Conservation (phyloP, 1,140 invertebrate species). For the Zaprionus davidi region DNA sequence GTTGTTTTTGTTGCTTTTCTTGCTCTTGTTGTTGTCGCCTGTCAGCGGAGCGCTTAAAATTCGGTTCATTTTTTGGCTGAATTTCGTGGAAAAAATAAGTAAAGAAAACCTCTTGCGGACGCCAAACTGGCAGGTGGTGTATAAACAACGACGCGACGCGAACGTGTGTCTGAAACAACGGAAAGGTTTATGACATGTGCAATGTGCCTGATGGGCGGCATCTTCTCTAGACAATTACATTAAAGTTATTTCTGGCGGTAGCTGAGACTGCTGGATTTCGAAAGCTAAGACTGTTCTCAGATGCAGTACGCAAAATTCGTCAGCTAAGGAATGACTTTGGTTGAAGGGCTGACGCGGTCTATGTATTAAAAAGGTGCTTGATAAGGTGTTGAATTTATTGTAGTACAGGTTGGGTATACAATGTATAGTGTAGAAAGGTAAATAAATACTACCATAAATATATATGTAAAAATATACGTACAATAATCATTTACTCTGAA, state of each 20-base stretch:
- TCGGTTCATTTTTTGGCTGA: constrained; percentile 16
- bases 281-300: background rate
- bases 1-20: constrained; percentile 11
- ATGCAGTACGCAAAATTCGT: background rate
- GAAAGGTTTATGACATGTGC: constrained; percentile 27
- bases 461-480: no score
- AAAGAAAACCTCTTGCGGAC: constrained; percentile 38
- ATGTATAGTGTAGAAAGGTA: no score
- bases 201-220: constrained; percentile 24
- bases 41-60: constrained; percentile 51
- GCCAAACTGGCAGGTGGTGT: constrained; percentile 58
- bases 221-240: constrained; percentile 27
- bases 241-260: constrained; percentile 4
- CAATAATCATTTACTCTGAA: no score
- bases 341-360: no score
- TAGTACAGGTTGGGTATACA: no score
- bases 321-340: background rate
- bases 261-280: background rate
- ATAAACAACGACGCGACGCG: constrained; percentile 2
- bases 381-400: no score
- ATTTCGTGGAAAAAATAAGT: background rate
- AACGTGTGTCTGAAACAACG: background rate
- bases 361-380: background rate
- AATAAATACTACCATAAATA: no score
- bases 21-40: constrained; percentile 51